phyloP scores from a whole-genome alignment of 2,888 invertebrate genomes.

The Lydus trimaculatus region DNA sequence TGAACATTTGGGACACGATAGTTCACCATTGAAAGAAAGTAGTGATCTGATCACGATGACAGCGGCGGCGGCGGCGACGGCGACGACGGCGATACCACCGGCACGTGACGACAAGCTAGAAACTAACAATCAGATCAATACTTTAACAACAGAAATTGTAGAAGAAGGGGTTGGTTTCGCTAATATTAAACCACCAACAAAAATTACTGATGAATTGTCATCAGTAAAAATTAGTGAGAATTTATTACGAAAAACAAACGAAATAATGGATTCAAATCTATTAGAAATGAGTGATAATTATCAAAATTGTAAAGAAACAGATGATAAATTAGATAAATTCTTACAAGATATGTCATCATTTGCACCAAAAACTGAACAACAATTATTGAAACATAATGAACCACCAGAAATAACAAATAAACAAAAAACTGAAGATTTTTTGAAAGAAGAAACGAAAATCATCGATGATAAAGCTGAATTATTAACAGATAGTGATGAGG shows the following conservation, averaged over 20 bases:
- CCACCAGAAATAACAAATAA: conserved; percentile 37
- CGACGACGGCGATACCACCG: conserved; percentile 30
- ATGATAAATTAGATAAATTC: conserved; percentile 53
- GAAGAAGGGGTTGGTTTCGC: conserved; percentile 58
- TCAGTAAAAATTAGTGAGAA: conserved; percentile 24
- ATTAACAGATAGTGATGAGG: conserved; percentile 66
- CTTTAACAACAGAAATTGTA: too few species aligned
- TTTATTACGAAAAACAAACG: conserved; percentile 34
- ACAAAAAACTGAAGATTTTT: conserved; percentile 27
- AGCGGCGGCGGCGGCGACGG: neutral
- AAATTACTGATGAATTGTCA: conserved; percentile 40
- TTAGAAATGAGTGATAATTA: conserved; percentile 57
- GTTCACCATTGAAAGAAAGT: conserved; percentile 56
- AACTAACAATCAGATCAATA: conserved; percentile 53
- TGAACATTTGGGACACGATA: conserved; percentile 74
- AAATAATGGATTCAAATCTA: conserved; percentile 54
- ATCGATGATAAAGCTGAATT: conserved; percentile 61
- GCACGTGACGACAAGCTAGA: conserved; percentile 47
- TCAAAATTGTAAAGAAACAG: conserved; percentile 49
- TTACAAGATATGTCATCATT: conserved; percentile 47
- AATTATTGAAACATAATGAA: conserved; percentile 23
- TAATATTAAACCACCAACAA: conserved; percentile 45
- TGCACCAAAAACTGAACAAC: conserved; percentile 17
- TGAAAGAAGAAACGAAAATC: conserved; percentile 36
- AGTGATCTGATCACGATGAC: conserved; percentile 37